Conservation (phyloP, 2,113 vertebrate species). For the Psilopogon haemacephalus region DNA sequence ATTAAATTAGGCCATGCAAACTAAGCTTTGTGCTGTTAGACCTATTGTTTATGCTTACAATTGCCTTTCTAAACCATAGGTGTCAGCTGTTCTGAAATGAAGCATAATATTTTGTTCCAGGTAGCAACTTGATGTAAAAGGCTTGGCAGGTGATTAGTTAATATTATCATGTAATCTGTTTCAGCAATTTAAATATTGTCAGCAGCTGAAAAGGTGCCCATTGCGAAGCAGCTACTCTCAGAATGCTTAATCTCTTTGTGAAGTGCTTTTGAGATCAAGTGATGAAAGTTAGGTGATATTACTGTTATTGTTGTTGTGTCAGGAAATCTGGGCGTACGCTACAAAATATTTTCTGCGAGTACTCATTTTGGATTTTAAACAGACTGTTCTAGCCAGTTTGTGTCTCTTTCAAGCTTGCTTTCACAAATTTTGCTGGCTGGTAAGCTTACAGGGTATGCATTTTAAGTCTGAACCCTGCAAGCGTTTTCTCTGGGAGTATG, state of each 20-base stretch:
- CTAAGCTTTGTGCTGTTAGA: background rate
- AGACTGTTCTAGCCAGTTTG: background rate
- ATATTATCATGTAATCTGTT: slow-evolving; percentile 30
- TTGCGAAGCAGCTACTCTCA: slow-evolving; percentile 37
- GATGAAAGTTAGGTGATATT: slow-evolving; percentile 53
- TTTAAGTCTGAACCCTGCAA: background rate
- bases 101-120: slow-evolving; percentile 20
- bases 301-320: slow-evolving; percentile 45
- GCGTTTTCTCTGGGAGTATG: background rate
- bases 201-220: slow-evolving; percentile 32
- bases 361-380: slow-evolving; percentile 49
- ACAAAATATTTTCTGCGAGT: slow-evolving; percentile 50
- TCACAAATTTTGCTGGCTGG: background rate
- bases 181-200: slow-evolving; percentile 44
- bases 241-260: slow-evolving; percentile 30
- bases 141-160: slow-evolving; percentile 56
- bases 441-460: background rate
- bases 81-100: slow-evolving; percentile 32
- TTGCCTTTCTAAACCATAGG: background rate
- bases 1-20: background rate
- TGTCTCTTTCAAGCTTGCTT: background rate
- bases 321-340: slow-evolving; percentile 39
- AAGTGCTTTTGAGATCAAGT: slow-evolving; percentile 45
- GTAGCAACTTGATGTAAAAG: slow-evolving; percentile 30
- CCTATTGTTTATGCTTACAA: slow-evolving; percentile 1